These are phyloP conservation scores for Lacerta agilis DNA, from an alignment of 2,797 vertebrate species.

Conservation along the genomic window DNA sequence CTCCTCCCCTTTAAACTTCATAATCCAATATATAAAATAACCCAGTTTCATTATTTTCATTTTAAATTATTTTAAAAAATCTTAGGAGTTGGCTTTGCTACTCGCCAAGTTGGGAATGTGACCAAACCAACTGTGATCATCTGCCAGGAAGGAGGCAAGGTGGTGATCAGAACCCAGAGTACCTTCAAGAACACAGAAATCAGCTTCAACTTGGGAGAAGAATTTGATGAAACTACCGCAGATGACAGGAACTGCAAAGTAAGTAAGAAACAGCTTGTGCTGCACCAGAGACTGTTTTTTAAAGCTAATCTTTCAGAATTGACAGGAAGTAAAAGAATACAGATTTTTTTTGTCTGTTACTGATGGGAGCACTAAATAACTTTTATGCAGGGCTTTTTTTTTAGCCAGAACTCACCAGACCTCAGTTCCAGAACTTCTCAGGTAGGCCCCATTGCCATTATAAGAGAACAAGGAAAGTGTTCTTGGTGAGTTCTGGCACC, in stretches of 20 bases:
- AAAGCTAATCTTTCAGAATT: neutral
- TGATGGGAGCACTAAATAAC: neutral
- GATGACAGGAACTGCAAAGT: conserved; percentile 95
- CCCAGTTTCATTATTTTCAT: neutral
- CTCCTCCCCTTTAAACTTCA: fast-evolving
- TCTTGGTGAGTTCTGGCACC: too few species aligned
- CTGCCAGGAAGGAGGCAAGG: conserved; percentile 88
- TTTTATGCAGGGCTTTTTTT: too few species aligned
- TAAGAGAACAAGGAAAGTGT: too few species aligned
- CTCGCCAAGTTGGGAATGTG: conserved; percentile 90
- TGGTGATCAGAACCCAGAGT: conserved; percentile 87
- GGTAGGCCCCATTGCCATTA: too few species aligned
- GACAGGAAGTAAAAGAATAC: neutral
- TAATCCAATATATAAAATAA: neutral
- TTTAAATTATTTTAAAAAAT: neutral
- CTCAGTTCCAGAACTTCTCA: too few species aligned
- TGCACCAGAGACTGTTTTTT: neutral
- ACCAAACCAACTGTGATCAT: conserved; percentile 93
- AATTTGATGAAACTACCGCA: conserved; percentile 90
- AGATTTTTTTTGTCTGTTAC: neutral
- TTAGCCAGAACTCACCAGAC: too few species aligned
- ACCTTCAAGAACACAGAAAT: conserved; percentile 94
- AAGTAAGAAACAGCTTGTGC: conserved; percentile 49
- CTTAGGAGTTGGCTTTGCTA: conserved; percentile 90
- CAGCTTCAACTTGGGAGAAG: conserved; percentile 90